Evolutionary conservation across 2,113 vertebrate species (phyloP).

Genomic region (Bufo bufo): DNA sequence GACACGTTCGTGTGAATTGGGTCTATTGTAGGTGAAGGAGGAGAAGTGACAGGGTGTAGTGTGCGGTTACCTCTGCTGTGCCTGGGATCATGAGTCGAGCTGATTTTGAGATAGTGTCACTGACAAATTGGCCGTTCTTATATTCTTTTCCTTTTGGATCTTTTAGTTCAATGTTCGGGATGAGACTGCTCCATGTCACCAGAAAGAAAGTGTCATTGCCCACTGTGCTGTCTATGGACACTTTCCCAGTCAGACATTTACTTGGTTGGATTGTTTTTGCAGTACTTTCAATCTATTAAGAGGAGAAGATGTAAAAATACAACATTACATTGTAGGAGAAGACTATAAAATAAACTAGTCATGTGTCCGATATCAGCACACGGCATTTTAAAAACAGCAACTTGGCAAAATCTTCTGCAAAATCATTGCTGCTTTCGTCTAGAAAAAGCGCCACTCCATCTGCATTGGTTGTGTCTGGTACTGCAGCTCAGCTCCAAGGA

Average conservation of each 20-base stretch:
- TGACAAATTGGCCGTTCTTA: slow-evolving; percentile 54
- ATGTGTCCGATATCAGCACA: too few species aligned
- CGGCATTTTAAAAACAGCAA: too few species aligned
- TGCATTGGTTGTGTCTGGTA: too few species aligned
- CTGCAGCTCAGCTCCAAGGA: too few species aligned
- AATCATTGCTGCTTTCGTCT: too few species aligned
- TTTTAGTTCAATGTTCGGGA: slow-evolving; percentile 62
- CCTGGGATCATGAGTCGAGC: slow-evolving; percentile 64
- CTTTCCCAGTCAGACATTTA: slow-evolving; percentile 65
- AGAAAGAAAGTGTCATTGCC: slow-evolving; percentile 74
- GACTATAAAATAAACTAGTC: neutral
- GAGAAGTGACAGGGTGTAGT: neutral
- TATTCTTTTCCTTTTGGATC: slow-evolving; percentile 69
- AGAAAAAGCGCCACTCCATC: too few species aligned
- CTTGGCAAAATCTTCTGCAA: too few species aligned
- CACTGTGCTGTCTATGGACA: slow-evolving; percentile 69
- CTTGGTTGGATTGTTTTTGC: neutral
- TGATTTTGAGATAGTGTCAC: slow-evolving; percentile 38
- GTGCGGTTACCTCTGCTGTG: slow-evolving; percentile 67
- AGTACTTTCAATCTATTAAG: slow-evolving; percentile 70
- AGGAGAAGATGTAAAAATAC: slow-evolving; percentile 25
- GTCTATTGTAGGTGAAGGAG: neutral
- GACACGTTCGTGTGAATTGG: too few species aligned
- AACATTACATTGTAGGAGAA: neutral
- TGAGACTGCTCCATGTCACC: slow-evolving; percentile 62